Percentiles rank a stretch among this genome's conserved stretches.
These are phyloP conservation scores for Aix galericulata DNA, from an alignment of 2,113 vertebrate species.

Conservation along the genomic window DNA sequence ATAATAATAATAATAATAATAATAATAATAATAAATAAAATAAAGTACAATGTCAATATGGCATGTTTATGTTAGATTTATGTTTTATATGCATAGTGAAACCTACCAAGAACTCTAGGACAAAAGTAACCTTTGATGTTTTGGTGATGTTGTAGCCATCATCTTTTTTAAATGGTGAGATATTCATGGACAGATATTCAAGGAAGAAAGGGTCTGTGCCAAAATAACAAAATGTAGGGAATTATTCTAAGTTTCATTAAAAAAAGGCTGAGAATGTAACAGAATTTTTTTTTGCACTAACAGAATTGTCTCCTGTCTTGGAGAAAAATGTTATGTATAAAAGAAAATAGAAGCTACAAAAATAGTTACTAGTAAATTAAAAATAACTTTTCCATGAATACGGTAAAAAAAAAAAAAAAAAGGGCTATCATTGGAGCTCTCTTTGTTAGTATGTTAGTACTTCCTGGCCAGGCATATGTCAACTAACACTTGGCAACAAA, in stretches of 20 bases:
- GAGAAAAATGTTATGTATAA: conserved; percentile 15
- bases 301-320: background rate
- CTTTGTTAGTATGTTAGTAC: conserved; percentile 55
- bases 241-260: background rate
- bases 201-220: background rate
- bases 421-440: background rate
- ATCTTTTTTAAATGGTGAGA: background rate
- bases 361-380: conserved; percentile 63
- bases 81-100: background rate
- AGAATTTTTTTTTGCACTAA: background rate
- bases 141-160: background rate
- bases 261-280: background rate
- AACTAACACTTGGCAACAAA: conserved; percentile 61
- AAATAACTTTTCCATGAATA: conserved; percentile 65
- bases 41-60: background rate
- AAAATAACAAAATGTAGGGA: background rate
- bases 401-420: conserved; percentile 1
- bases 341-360: conserved; percentile 52
- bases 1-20: too few species aligned
- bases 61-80: background rate
- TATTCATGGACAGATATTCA: background rate
- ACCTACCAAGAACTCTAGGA: background rate
- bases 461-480: conserved; percentile 59
- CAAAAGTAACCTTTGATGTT: background rate
- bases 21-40: too few species aligned